Evolutionary conservation across 2,113 vertebrate species (phyloP).

Genomic region (Labrus mixtus): DNA sequence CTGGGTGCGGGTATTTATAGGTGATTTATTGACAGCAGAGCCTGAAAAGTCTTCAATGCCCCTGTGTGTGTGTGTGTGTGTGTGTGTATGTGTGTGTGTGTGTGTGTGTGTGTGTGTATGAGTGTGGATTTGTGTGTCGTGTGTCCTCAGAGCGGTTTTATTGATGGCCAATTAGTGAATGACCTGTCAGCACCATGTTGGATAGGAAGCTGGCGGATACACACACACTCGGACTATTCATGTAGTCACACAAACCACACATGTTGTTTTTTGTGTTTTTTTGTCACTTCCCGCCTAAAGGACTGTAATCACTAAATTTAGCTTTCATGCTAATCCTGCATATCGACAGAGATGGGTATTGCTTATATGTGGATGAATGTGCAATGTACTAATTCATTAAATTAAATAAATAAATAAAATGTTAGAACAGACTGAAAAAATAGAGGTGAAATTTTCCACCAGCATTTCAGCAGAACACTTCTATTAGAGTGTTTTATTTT

Average conservation of each 20-base stretch:
- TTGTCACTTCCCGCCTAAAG: no score
- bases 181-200: slow-evolving; percentile 26
- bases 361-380: no score
- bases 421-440: no score
- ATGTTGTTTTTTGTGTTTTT: no score
- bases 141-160: slow-evolving; percentile 39
- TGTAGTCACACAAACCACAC: background rate
- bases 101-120: slow-evolving; percentile 14
- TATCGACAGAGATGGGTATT: no score
- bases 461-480: no score
- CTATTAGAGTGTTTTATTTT: no score
- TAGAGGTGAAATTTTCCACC: no score
- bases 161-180: slow-evolving; percentile 35
- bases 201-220: background rate
- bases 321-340: no score
- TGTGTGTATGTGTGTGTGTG: slow-evolving; percentile 15
- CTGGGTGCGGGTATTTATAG: slow-evolving; percentile 47
- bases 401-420: no score
- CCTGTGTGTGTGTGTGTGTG: slow-evolving; percentile 16
- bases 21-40: slow-evolving; percentile 56
- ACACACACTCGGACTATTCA: background rate
- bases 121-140: slow-evolving; percentile 5
- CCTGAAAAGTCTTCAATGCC: slow-evolving; percentile 23
- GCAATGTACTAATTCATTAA: no score
- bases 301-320: no score